Conservation (phyloP, 2,797 vertebrate genomes). For the Furcifer pardalis region DNA sequence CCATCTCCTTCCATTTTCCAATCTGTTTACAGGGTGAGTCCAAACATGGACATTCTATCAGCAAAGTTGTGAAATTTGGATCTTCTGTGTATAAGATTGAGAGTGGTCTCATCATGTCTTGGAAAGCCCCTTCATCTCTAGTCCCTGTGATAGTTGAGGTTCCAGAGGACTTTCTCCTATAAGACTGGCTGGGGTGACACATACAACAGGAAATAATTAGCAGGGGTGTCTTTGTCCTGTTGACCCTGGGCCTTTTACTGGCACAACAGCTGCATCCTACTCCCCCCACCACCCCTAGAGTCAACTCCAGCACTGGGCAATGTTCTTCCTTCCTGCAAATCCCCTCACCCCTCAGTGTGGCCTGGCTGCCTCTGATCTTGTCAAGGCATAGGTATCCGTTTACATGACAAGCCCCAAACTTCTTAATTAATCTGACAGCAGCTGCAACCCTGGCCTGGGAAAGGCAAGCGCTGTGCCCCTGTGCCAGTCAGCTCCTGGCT, state of each 20-base stretch:
- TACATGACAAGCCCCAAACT: conserved; percentile 5
- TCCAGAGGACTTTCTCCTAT: not conserved
- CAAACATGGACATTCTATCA: too few relatives aligned
- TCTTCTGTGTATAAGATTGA: not conserved
- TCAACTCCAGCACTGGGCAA: not conserved
- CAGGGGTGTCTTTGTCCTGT: not conserved
- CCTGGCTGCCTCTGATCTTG: conserved; percentile 8
- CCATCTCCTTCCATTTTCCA: not conserved
- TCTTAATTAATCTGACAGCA: conserved; percentile 42
- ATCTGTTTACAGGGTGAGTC: not conserved
- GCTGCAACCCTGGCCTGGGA: conserved; percentile 47
- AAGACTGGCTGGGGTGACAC: not conserved
- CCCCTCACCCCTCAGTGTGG: not conserved
- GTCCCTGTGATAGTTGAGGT: not conserved
- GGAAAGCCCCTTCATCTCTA: too few relatives aligned
- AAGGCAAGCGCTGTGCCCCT: conserved; percentile 19
- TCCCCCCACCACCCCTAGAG: not conserved
- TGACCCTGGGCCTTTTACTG: not conserved
- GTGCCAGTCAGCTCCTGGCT: not conserved
- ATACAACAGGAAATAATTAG: not conserved
- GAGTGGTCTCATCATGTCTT: not conserved
- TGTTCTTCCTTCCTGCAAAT: conserved; percentile 17
- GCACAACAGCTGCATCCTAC: conserved; percentile 28
- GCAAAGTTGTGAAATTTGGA: too few relatives aligned
- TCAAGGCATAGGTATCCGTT: conserved; percentile 6